These are phyloP conservation scores for Acanthoscelides obtectus DNA, from an alignment of 2,888 invertebrate species.

Conservation along the genomic window DNA sequence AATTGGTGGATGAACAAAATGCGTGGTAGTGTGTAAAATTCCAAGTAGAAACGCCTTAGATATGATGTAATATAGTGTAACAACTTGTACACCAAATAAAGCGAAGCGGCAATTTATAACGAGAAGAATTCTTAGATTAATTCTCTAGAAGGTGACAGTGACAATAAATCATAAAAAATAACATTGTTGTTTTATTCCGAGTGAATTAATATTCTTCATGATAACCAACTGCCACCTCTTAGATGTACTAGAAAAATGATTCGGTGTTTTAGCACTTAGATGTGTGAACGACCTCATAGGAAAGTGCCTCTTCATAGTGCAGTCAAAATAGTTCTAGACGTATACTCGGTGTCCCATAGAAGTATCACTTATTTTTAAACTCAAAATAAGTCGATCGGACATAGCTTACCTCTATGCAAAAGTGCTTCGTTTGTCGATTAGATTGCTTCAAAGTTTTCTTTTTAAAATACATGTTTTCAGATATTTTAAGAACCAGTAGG, in stretches of 20 bases:
- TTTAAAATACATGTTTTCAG: no score
- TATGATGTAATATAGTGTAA: neutral
- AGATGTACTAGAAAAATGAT: neutral
- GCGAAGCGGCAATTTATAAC: neutral
- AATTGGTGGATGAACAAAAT: neutral
- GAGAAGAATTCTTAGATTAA: neutral
- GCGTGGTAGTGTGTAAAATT: neutral
- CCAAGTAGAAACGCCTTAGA: neutral
- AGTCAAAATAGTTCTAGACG: neutral
- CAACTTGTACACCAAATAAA: neutral
- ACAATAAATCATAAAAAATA: neutral
- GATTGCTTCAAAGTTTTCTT: no score
- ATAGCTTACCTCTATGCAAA: no score
- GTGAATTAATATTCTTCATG: neutral
- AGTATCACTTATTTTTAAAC: no score
- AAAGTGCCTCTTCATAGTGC: neutral
- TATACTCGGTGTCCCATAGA: no score
- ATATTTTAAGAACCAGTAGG: no score
- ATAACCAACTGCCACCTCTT: neutral
- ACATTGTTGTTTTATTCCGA: neutral
- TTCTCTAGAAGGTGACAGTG: neutral
- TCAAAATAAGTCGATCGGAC: no score
- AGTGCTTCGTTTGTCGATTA: no score
- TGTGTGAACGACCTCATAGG: neutral
- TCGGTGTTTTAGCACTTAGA: neutral